Percentiles rank a stretch among this genome's conserved stretches.
Evolutionary conservation across 2,797 vertebrate species (phyloP).

Genomic region (Takifugu rubripes): DNA sequence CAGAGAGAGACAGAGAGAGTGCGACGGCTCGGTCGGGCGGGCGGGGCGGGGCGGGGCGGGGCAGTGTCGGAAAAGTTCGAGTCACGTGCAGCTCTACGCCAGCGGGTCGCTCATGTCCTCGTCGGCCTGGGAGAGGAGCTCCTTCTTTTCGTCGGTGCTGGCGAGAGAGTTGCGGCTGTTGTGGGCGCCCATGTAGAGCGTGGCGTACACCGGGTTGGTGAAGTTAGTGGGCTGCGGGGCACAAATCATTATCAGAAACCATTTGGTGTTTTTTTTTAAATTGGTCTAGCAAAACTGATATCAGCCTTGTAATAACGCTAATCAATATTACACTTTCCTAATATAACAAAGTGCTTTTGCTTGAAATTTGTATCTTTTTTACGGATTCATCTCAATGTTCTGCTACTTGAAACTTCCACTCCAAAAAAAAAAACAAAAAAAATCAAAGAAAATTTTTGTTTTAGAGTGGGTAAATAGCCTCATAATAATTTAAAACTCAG

Average conservation of each 20-base stretch:
- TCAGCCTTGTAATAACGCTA: no score
- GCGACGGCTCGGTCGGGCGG: constrained; percentile 30
- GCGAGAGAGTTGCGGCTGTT: constrained; percentile 94
- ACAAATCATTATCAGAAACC: no score
- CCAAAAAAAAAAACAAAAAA: not conserved
- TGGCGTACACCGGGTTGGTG: constrained; percentile 97
- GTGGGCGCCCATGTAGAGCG: constrained; percentile 95
- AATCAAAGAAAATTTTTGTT: not conserved
- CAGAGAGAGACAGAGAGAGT: constrained; percentile 26
- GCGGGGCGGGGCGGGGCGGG: constrained; percentile 25
- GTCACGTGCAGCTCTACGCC: constrained; percentile 77
- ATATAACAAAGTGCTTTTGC: no score
- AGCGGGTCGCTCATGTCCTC: constrained; percentile 92
- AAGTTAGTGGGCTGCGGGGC: constrained; percentile 91
- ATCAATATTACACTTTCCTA: no score
- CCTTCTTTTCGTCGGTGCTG: constrained; percentile 97
- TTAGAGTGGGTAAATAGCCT: not conserved
- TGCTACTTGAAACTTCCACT: no score
- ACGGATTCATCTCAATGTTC: no score
- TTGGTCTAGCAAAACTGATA: no score
- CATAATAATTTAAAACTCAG: no score
- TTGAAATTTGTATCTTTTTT: no score
- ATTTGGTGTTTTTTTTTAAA: no score
- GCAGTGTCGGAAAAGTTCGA: constrained; percentile 54
- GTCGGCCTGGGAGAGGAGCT: constrained; percentile 89